A percentile compares a stretch with the other conserved stretches of the same genome.
These are phyloP conservation scores for Tillus elongatus DNA, from an alignment of 2,888 invertebrate genomes.

Conservation along the genomic window DNA sequence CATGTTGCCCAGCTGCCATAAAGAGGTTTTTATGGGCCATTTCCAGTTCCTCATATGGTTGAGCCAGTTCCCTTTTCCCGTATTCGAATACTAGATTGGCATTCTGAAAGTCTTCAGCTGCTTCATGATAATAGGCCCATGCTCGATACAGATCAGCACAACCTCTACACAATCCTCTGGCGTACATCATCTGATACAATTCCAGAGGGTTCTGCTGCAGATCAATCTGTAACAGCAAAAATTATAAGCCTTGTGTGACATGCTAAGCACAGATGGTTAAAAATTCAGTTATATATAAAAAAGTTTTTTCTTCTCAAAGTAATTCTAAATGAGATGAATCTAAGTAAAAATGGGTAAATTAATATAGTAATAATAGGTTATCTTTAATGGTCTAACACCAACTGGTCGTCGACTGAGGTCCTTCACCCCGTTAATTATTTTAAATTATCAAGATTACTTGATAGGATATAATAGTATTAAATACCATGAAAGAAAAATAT, in stretches of 20 bases:
- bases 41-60: constrained; percentile 68
- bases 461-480: no score
- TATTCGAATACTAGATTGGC: constrained; percentile 74
- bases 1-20: constrained; percentile 38
- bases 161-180: constrained; percentile 70
- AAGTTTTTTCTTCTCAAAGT: no score
- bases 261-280: no score
- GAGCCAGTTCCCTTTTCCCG: constrained; percentile 67
- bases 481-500: no score
- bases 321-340: no score
- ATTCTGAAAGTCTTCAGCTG: constrained; percentile 67
- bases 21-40: constrained; percentile 52
- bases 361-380: no score
- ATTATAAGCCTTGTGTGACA: constrained; percentile 1
- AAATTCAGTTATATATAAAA: no score
- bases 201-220: constrained; percentile 65
- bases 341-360: no score
- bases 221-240: constrained; percentile 54
- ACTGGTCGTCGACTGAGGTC: no score
- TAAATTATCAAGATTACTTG: no score
- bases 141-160: constrained; percentile 78
- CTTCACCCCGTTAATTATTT: no score
- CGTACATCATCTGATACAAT: constrained; percentile 72
- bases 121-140: constrained; percentile 85
- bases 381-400: no score